Base-by-base conservation (phyloP, 64 coral and sea anemone genomes). In the Pachyseris speciosa region DNA sequence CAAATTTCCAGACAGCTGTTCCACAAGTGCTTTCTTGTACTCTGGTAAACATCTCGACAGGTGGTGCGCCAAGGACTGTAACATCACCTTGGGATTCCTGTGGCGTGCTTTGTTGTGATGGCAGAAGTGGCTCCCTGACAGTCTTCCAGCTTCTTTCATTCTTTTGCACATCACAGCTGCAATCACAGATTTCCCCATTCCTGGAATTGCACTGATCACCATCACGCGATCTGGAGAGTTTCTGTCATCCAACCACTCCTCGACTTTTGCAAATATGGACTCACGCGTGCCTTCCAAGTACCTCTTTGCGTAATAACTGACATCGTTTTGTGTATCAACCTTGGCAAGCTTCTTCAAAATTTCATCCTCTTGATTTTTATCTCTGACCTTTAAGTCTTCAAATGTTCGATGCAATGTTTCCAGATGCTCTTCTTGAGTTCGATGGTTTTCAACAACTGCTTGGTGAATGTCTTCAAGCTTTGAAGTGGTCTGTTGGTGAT, bases 91-190 rank as follows among this genome's bases (percentile, higher is more conserved):
- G 26, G 71, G 53, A 45, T 89, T 89, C 22, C 63, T 75, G 37
- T 76, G 49, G 33, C 72, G 86, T 22, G 86, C 55, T 7, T 42
- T 89, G 27, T 63, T 33, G 28, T 89, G 86, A 12, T 89, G 71
- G 33, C 86, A 89, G 30, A 89, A 89, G 37, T 89, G 86, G 37
- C 52, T 57, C 36, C 65, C 93, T 22, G 65, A 69, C 22, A 94
- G 78, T 55, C 61, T 41, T 37, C 44, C 34, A 17, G 71, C 22
- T 15, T 45, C 34, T 48, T 77, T 34, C 71, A 89, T 78, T 89
- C 71, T 77, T 11, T 75, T 64, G 57, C 48, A 89, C 3, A 77
- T 37, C 20, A 31, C 51, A 27, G 86, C 86, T 17, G 71, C 69
- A n/a, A 65, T 47, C 4, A 89, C 58, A 17, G 71, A 76, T 48